phyloP scores from a whole-genome alignment of 2,888 invertebrate genomes.

The Conomelus anceps region DNA sequence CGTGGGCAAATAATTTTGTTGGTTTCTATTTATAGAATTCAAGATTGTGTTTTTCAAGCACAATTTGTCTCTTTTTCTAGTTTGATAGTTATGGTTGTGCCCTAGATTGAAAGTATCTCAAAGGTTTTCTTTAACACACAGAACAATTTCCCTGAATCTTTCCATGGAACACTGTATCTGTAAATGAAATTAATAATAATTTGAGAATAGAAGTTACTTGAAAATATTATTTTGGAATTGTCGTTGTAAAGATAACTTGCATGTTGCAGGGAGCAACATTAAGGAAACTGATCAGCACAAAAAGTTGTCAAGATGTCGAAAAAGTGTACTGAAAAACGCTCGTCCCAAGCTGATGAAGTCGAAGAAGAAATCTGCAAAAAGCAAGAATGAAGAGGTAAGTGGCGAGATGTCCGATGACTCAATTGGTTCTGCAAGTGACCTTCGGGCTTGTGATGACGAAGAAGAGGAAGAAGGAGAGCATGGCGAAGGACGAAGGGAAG shows the following conservation, averaged over 20 bases:
- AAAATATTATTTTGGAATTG: background rate
- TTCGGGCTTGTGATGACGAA: constrained; percentile 49
- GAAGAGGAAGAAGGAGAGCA: constrained; percentile 44
- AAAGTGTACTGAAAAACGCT: background rate
- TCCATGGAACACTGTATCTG: no score
- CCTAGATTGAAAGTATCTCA: no score
- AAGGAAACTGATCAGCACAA: constrained; percentile 38
- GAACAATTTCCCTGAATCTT: no score
- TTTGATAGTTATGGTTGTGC: no score
- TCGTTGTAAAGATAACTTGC: background rate
- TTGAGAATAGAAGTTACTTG: no score
- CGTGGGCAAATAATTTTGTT: no score
- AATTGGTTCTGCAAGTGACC: constrained; percentile 65
- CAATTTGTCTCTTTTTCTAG: no score
- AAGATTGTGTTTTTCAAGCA: no score
- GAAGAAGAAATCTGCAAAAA: constrained; percentile 21
- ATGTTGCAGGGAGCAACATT: constrained; percentile 26
- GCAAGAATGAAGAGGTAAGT: constrained; percentile 19
- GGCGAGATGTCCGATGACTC: constrained; percentile 57
- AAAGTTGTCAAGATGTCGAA: constrained; percentile 17
- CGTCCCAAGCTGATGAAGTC: constrained; percentile 29
- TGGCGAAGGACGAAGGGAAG: constrained; percentile 44
- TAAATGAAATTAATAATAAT: background rate
- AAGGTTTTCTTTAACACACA: no score
- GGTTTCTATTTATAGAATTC: no score